Conservation (phyloP, 64 coral and sea anemone species). For the Cladopsammia gracilis region DNA sequence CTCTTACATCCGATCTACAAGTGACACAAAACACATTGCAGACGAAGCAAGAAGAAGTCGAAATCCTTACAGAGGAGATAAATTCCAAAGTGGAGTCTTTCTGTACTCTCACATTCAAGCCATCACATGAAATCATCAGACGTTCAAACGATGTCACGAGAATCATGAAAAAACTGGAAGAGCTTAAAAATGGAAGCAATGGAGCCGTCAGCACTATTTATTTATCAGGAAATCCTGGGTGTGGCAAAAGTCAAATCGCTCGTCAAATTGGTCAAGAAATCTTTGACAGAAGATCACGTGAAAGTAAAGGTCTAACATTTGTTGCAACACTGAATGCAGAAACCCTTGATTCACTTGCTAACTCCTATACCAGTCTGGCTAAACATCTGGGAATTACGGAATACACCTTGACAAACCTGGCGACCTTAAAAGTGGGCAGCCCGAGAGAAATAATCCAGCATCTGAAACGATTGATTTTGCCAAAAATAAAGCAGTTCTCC, state of each 20-base stretch:
- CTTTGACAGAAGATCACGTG: background rate
- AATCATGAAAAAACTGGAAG: background rate
- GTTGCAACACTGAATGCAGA: background rate
- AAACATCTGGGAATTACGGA: slow-evolving; percentile 1
- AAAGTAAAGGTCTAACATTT: background rate
- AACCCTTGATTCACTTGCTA: background rate
- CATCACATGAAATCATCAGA: background rate
- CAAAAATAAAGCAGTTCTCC: background rate
- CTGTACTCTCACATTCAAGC: background rate
- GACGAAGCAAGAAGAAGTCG: background rate
- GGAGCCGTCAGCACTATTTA: background rate
- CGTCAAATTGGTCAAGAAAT: background rate
- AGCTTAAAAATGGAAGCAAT: background rate
- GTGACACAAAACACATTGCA: background rate
- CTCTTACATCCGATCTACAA: background rate
- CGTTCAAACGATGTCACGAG: background rate
- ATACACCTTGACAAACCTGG: background rate
- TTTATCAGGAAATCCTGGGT: background rate
- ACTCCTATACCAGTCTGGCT: slow-evolving; percentile 25
- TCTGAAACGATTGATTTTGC: background rate
- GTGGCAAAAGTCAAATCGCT: slow-evolving; percentile 1
- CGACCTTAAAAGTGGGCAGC: background rate
- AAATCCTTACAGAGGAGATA: background rate
- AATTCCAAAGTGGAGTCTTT: slow-evolving; percentile 5
- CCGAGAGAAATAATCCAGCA: background rate